Percentiles rank a stretch among this genome's conserved stretches.
These are phyloP conservation scores for Acrobasis repandana DNA, from an alignment of 2,888 invertebrate species.

Conservation along the genomic window DNA sequence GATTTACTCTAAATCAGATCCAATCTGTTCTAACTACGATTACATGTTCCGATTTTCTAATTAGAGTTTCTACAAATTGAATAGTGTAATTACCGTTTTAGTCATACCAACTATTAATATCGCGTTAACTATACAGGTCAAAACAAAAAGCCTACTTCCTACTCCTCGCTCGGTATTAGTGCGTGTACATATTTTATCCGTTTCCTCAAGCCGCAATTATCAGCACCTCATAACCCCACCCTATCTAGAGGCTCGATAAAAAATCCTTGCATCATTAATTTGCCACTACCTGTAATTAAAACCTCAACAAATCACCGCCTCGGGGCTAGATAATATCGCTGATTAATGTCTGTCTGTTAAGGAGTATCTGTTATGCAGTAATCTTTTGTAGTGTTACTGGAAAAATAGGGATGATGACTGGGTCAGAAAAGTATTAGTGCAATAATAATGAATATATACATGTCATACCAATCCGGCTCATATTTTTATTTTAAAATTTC, in stretches of 20 bases:
- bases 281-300: constrained; percentile 68
- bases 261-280: constrained; percentile 67
- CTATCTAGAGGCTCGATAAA: constrained; percentile 44
- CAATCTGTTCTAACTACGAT: no score
- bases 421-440: no score
- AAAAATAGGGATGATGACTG: no score
- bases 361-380: neutral
- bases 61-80: no score
- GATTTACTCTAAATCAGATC: no score
- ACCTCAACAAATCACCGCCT: constrained; percentile 69
- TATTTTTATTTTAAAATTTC: no score
- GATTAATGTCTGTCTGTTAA: constrained; percentile 5
- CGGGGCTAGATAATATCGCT: constrained; percentile 50
- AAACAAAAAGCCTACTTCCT: constrained; percentile 7
- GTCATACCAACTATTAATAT: no score
- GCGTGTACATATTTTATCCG: constrained; percentile 80
- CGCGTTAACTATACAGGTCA: neutral
- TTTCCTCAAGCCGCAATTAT: constrained; percentile 74
- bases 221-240: constrained; percentile 64
- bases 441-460: no score
- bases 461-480: no score
- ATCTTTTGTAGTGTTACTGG: neutral
- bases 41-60: no score
- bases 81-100: no score
- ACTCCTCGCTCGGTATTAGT: constrained; percentile 44